Evolutionary conservation across 2,797 vertebrate genomes (phyloP).

Genomic region (Danio choprae): DNA sequence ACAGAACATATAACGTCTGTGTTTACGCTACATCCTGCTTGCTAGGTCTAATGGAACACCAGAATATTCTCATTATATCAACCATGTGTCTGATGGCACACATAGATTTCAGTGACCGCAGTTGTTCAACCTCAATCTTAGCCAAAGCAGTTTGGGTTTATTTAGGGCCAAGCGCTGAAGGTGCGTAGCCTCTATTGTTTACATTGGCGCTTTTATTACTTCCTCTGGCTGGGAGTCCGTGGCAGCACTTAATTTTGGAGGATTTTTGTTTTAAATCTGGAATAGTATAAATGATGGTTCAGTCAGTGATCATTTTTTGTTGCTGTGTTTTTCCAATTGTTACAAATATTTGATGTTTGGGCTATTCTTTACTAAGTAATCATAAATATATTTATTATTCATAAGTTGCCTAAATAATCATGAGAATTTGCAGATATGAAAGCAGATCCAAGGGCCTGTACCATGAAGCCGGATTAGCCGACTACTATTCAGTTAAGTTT

Average conservation of each 20-base stretch:
- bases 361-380: background rate
- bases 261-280: background rate
- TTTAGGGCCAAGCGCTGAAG: background rate
- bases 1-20: background rate
- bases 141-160: slow-evolving; percentile 23
- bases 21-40: background rate
- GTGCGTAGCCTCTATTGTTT: background rate
- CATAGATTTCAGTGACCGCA: background rate
- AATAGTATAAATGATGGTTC: too few relatives aligned
- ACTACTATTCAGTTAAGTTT: too few relatives aligned
- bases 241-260: background rate
- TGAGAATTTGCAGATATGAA: background rate
- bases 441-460: too few relatives aligned
- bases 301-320: background rate
- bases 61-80: background rate
- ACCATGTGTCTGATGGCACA: background rate
- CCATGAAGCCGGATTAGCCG: too few relatives aligned
- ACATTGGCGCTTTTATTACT: background rate
- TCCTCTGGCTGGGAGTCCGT: background rate
- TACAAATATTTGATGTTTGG: background rate
- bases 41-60: background rate
- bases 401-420: background rate
- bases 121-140: background rate
- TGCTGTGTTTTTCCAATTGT: background rate
- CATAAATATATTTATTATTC: background rate